A percentile compares a stretch with the other conserved stretches of the same genome.
Evolutionary conservation across 2,113 vertebrate species (phyloP).

Genomic region (Phaethon lepturus): DNA sequence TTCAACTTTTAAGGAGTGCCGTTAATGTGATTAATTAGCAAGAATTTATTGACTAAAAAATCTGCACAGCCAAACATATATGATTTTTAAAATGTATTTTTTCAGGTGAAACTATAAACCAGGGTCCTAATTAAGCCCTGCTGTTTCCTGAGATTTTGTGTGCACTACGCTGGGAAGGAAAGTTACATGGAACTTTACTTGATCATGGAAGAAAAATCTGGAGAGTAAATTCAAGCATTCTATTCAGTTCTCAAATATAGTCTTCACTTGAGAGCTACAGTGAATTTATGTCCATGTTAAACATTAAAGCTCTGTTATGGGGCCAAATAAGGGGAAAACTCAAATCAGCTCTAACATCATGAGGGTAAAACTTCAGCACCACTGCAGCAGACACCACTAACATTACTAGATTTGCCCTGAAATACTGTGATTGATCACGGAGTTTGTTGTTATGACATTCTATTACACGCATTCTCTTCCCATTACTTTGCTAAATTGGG

Average conservation of each 20-base stretch:
- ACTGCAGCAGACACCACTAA: neutral
- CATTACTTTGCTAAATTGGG: slow-evolving; percentile 18
- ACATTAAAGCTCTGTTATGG: slow-evolving; percentile 63
- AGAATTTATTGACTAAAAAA: slow-evolving; percentile 83
- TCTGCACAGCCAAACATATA: slow-evolving; percentile 77
- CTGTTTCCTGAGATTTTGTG: slow-evolving; percentile 81
- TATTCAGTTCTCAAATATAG: slow-evolving; percentile 72
- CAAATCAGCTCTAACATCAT: slow-evolving; percentile 37
- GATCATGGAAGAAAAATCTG: slow-evolving; percentile 70
- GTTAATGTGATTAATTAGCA: slow-evolving; percentile 84
- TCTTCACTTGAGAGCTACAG: slow-evolving; percentile 56
- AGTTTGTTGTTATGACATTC: slow-evolving; percentile 32
- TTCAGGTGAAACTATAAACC: slow-evolving; percentile 86
- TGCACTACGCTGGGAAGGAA: slow-evolving; percentile 64
- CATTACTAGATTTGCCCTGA: slow-evolving; percentile 11
- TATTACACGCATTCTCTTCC: slow-evolving; percentile 29
- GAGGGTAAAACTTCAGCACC: slow-evolving; percentile 27
- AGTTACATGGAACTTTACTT: slow-evolving; percentile 69
- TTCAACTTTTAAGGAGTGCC: slow-evolving; percentile 79
- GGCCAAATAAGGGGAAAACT: slow-evolving; percentile 56
- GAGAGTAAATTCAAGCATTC: slow-evolving; percentile 72
- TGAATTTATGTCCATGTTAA: slow-evolving; percentile 68
- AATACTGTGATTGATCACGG: neutral
- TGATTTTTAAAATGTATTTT: slow-evolving; percentile 84
- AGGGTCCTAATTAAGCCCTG: slow-evolving; percentile 80